Conservation (phyloP, 2,113 vertebrate species). For the Furnarius figulus region DNA sequence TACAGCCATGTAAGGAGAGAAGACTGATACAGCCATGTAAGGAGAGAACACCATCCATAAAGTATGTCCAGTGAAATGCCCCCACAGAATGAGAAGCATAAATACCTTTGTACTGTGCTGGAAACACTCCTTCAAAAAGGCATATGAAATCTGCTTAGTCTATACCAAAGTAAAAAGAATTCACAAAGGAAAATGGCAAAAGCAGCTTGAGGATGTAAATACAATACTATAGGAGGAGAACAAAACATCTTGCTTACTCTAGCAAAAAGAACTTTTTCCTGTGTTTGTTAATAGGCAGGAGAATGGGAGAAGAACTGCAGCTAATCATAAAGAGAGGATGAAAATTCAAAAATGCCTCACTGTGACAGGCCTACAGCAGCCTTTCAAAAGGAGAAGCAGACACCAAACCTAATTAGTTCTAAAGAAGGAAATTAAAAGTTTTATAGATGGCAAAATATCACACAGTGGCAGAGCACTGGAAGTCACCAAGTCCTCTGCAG, state of each 20-base stretch:
- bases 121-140: background rate
- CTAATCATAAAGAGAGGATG: background rate
- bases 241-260: background rate
- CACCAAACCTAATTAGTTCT: background rate
- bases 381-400: background rate
- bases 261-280: background rate
- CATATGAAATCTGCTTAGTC: background rate
- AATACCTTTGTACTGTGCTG: background rate
- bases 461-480: background rate
- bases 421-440: background rate
- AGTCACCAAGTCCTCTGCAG: background rate
- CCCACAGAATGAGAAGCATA: background rate
- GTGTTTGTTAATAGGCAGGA: background rate
- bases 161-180: background rate
- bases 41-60: background rate
- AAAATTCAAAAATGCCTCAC: background rate
- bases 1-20: background rate
- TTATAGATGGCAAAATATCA: background rate
- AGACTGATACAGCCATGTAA: background rate
- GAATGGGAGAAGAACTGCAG: background rate
- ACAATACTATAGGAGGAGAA: background rate
- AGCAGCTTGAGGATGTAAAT: background rate
- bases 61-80: background rate
- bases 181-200: background rate
- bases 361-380: background rate